A percentile compares a stretch with the other conserved stretches of the same genome.
Evolutionary conservation across 2,113 vertebrate genomes (phyloP).

Genomic region (Lamprotornis superbus): DNA sequence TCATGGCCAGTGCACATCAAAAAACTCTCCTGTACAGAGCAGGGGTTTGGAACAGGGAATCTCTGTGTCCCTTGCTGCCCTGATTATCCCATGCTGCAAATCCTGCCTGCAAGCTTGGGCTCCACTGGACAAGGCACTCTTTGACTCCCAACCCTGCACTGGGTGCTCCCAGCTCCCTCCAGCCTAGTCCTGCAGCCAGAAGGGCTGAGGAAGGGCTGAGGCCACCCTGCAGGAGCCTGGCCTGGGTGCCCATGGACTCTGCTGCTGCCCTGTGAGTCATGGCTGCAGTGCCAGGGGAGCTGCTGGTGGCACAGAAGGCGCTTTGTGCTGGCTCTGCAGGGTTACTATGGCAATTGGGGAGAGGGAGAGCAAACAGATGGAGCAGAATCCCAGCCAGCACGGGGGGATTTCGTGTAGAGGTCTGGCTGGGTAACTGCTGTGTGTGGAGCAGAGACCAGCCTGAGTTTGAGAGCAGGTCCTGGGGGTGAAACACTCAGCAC

Average conservation of each 20-base stretch:
- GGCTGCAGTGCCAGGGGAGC: background rate
- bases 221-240: background rate
- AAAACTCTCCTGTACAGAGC: accelerated
- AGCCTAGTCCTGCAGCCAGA: background rate
- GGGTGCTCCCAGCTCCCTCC: background rate
- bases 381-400: background rate
- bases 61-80: background rate
- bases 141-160: background rate
- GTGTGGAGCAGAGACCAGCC: background rate
- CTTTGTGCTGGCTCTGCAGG: background rate
- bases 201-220: background rate
- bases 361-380: conserved; percentile 37
- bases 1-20: background rate
- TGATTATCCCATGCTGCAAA: background rate
- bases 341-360: conserved; percentile 49
- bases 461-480: background rate
- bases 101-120: background rate
- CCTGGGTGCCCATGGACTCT: background rate
- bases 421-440: background rate
- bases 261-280: background rate
- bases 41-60: background rate
- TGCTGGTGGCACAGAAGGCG: conserved; percentile 18
- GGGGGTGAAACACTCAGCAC: accelerated
- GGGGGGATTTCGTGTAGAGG: background rate
- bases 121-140: accelerated